Evolutionary conservation across 1,140 invertebrate genomes (phyloP), one percentile per base, ranked within the genome.

Genomic region (Aphis gossypii): DNA sequence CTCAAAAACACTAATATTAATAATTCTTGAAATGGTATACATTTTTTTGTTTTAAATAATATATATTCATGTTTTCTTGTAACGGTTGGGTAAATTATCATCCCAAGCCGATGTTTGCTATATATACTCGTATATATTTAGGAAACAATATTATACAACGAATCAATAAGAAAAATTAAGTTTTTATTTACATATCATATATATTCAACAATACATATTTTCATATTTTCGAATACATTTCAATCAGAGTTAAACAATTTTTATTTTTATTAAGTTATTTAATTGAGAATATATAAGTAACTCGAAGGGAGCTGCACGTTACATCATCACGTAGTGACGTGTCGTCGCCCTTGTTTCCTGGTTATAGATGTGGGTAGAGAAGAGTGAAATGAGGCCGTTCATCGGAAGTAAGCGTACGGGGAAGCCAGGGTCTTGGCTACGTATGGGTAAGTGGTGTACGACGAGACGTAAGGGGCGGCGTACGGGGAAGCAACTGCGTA

Each of bases 371-470:
- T n/a, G 60, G 3, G 60, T 68, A 68, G 30, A 30, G 9, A 68
- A 9, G 46, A 30, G 90, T 48, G 5, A 38, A 30, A 38, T 41
- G n/a, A 4, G 60, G n/a, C 11, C 7, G 68, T 93, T 93, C 48
- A 93, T 54, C 48, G 91, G 35, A 86, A 93, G 48, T 93, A 84
- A 14, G 91, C n/a, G 91, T 93, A 93, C 20, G 91, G 91, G 14
- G 91, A 93, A 83, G 82, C 91, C 48, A 93, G 44, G 54, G 91
- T 56, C 76, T 84, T 93, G 20, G 91, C 91, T 30, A 93, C 91
- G 48, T 93, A 93, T 1, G 91, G 91, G 35, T 93, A 93, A 38
- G 46, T n/a, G 76, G 48, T 93, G 76, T 93, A 93, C 23, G 91
- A 93, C 1, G 91, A 93, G 23, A 93, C 91, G 76, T 93, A 93